phyloP scores from a whole-genome alignment of 2,888 invertebrate species.

The Hetaerina titia region DNA sequence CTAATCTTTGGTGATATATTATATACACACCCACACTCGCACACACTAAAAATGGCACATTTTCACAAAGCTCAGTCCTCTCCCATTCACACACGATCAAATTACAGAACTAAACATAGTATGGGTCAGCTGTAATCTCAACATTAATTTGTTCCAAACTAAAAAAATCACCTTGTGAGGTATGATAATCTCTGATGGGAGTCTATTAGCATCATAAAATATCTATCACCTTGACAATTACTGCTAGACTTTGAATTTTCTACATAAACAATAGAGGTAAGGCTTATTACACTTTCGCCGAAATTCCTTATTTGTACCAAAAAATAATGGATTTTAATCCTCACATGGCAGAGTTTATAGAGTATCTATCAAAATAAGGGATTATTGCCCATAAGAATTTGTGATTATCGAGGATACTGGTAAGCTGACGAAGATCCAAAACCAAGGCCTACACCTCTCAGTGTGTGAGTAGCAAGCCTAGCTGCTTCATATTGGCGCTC shows the following conservation, averaged over 20 bases:
- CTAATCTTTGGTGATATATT: constrained; percentile 56
- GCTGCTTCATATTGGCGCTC: constrained; percentile 98
- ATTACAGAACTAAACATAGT: background rate
- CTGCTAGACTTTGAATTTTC: background rate
- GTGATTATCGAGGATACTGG: constrained; percentile 63
- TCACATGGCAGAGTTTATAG: background rate
- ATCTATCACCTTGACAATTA: background rate
- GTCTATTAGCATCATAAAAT: background rate
- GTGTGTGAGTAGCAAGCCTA: constrained; percentile 96
- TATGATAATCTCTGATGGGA: background rate
- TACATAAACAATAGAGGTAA: background rate
- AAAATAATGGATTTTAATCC: constrained; percentile 37
- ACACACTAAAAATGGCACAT: constrained; percentile 12
- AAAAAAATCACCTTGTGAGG: background rate
- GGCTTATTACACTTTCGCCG: constrained; percentile 1
- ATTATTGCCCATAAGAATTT: background rate
- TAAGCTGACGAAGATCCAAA: constrained; percentile 73
- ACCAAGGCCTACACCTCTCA: constrained; percentile 83
- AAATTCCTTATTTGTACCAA: constrained; percentile 33
- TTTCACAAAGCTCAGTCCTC: constrained; percentile 44
- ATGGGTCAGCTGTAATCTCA: constrained; percentile 49
- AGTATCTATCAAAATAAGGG: constrained; percentile 29
- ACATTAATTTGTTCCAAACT: background rate
- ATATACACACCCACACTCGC: constrained; percentile 19
- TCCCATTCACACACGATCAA: background rate